Evolutionary conservation across 2,888 invertebrate species (phyloP).

Genomic region (Theodoxus fluviatilis): DNA sequence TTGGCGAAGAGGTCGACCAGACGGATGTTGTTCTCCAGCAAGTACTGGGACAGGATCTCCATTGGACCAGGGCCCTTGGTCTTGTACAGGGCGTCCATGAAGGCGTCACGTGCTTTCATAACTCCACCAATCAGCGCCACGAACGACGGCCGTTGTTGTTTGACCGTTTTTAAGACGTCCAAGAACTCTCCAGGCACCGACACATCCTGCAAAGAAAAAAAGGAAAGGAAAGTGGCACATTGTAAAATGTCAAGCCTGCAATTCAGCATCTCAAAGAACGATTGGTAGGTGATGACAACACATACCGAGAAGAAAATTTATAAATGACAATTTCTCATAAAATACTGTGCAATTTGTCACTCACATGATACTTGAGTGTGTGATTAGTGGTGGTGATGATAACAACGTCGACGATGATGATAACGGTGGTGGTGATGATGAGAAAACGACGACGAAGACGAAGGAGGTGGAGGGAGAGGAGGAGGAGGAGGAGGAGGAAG

Average conservation of each 20-base stretch:
- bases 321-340: neutral
- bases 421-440: too few species aligned
- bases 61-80: constrained; percentile 42
- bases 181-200: constrained; percentile 40
- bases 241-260: neutral
- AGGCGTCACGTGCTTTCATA: constrained; percentile 35
- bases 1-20: constrained; percentile 49
- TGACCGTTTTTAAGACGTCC: constrained; percentile 34
- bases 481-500: too few species aligned
- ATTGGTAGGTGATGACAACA: neutral
- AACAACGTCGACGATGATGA: too few species aligned
- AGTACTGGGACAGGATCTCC: constrained; percentile 44
- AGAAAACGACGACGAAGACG: too few species aligned
- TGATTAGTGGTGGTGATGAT: too few species aligned
- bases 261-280: too few species aligned
- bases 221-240: neutral
- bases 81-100: constrained; percentile 31
- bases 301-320: neutral
- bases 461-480: too few species aligned
- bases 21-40: constrained; percentile 40
- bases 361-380: too few species aligned
- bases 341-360: neutral
- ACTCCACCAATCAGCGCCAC: constrained; percentile 40
- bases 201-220: constrained; percentile 36
- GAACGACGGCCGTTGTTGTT: constrained; percentile 38